A percentile compares a stretch with the other conserved stretches of the same genome.
These are phyloP conservation scores for Hydropsyche tenuis DNA, from an alignment of 1,140 invertebrate species.

Conservation along the genomic window DNA sequence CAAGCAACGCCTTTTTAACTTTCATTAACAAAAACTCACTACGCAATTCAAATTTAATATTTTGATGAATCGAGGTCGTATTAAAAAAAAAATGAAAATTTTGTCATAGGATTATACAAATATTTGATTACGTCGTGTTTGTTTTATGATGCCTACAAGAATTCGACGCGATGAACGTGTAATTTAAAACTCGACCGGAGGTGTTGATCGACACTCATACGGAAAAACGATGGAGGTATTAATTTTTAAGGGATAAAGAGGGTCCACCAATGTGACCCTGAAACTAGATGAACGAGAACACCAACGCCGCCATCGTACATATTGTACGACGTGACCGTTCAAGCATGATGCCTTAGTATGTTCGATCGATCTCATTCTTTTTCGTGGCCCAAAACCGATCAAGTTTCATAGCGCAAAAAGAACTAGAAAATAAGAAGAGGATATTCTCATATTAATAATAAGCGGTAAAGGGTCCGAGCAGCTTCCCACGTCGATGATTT, in stretches of 20 bases:
- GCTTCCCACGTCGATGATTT: neutral
- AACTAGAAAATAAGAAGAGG: no score
- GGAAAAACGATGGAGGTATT: neutral
- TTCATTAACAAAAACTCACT: neutral
- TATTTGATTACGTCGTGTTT: no score
- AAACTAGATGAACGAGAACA: slow-evolving; percentile 17
- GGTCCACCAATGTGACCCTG: slow-evolving; percentile 6
- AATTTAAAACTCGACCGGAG: slow-evolving; percentile 8
- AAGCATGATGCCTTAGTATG: slow-evolving; percentile 38
- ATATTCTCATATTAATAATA: neutral
- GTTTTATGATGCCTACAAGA: neutral
- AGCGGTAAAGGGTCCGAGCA: neutral
- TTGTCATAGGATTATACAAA: no score
- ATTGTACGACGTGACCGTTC: slow-evolving; percentile 21
- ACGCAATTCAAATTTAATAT: neutral
- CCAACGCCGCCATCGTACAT: slow-evolving; percentile 5
- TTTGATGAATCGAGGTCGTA: no score
- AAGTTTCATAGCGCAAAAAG: neutral
- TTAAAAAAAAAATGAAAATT: no score
- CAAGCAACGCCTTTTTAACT: neutral
- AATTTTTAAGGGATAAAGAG: slow-evolving; percentile 4
- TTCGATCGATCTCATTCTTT: slow-evolving; percentile 3
- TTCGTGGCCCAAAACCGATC: neutral
- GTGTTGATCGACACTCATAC: slow-evolving; percentile 12
- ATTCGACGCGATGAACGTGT: neutral